Evolutionary conservation across 30 jellyfish, hydroid and myxozoan species (phyloP).

Genomic region (Aurelia sp.): DNA sequence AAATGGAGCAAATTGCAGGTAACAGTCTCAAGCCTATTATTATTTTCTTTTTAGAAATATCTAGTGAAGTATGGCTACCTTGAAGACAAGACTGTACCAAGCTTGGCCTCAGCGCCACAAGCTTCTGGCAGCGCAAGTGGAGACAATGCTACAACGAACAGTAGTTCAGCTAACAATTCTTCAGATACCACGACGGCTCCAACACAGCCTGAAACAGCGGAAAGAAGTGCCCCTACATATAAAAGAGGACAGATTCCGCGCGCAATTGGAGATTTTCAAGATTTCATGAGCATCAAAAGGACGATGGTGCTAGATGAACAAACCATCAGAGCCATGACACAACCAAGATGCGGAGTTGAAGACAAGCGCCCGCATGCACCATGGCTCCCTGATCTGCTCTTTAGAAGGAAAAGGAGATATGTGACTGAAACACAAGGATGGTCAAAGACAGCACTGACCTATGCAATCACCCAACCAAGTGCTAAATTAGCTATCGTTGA

Average conservation of each 20-base stretch:
- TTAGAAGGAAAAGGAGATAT: constrained; percentile 59
- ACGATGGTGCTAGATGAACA: constrained; percentile 70
- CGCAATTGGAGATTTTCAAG: constrained; percentile 82
- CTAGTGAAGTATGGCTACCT: constrained; percentile 78
- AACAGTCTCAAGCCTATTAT: no score
- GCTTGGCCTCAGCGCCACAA: no score
- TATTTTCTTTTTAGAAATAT: constrained; percentile 40
- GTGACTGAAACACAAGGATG: constrained; percentile 72
- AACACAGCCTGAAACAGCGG: constrained; percentile 28
- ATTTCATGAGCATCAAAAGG: constrained; percentile 69
- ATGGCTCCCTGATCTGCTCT: constrained; percentile 65
- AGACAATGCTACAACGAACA: constrained; percentile 7
- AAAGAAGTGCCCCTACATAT: not conserved
- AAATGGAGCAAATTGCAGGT: no score
- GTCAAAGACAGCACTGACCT: constrained; percentile 67
- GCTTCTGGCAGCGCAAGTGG: not conserved
- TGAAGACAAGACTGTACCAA: constrained; percentile 21
- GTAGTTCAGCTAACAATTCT: constrained; percentile 14
- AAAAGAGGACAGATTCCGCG: constrained; percentile 59
- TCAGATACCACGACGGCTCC: constrained; percentile 54
- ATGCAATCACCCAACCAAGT: constrained; percentile 66
- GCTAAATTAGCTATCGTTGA: constrained; percentile 46
- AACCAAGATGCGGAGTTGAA: constrained; percentile 84
- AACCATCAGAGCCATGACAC: constrained; percentile 42
- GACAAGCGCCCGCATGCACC: constrained; percentile 83